These are phyloP conservation scores for Bucco capensis DNA, from an alignment of 2,113 vertebrate genomes.

Conservation along the genomic window DNA sequence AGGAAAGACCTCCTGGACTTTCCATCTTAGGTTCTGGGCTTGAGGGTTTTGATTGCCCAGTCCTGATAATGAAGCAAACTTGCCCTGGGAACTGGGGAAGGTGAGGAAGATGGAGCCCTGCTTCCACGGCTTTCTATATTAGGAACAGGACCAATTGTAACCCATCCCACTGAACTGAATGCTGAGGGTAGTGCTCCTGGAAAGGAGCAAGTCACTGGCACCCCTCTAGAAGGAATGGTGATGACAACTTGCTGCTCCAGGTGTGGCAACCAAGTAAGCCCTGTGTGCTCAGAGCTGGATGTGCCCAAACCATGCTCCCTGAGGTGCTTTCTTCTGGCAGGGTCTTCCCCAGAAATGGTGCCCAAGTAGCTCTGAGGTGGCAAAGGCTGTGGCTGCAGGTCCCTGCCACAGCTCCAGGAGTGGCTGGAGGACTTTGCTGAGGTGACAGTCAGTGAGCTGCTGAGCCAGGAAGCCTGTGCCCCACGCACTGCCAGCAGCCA, in stretches of 20 bases:
- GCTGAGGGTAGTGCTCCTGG: background rate
- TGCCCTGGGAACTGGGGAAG: background rate
- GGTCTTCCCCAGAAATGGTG: conserved; percentile 82
- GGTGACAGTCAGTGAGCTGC: conserved; percentile 61
- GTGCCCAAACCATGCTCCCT: accelerated
- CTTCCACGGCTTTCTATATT: no score
- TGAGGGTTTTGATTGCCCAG: no score
- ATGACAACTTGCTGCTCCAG: accelerated
- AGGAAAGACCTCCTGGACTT: background rate
- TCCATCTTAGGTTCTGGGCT: no score
- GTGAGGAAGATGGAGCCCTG: background rate
- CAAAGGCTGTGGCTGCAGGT: conserved; percentile 89
- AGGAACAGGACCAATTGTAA: background rate
- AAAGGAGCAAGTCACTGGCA: accelerated
- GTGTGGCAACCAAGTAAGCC: no score
- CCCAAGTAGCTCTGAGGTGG: conserved; percentile 92
- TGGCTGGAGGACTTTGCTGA: conserved; percentile 71
- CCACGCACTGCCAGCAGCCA: conserved; percentile 65
- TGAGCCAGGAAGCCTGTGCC: conserved; percentile 46
- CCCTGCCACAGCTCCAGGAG: conserved; percentile 83
- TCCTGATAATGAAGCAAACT: background rate
- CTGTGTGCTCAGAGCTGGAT: no score
- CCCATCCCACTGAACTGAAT: accelerated
- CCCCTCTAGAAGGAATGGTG: accelerated
- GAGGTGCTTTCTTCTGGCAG: no score